A percentile compares a stretch with the other conserved stretches of the same genome.
phyloP scores from a whole-genome alignment of 2,797 vertebrate species.

The Lutjanus argentimaculatus region DNA sequence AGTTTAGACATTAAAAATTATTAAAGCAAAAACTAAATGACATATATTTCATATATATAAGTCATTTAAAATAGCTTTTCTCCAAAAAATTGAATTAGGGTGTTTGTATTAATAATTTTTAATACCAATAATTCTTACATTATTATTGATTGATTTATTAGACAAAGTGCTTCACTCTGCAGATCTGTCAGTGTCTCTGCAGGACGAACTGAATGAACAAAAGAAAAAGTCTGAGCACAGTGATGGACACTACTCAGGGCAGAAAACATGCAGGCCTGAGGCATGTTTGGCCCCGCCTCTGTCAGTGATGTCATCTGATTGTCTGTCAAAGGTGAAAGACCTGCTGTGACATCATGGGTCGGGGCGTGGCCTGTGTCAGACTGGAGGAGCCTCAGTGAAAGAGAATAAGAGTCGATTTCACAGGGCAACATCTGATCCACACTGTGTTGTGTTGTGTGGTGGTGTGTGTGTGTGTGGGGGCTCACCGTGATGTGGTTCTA shows the following conservation, averaged over 20 bases:
- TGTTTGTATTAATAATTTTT: too few relatives aligned
- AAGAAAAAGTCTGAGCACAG: neutral
- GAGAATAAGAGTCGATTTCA: constrained; percentile 12
- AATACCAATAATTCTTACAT: too few relatives aligned
- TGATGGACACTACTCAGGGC: neutral
- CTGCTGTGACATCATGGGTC: constrained; percentile 16
- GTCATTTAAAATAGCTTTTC: too few relatives aligned
- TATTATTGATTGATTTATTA: too few relatives aligned
- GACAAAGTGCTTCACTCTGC: too few relatives aligned
- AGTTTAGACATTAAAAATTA: too few relatives aligned
- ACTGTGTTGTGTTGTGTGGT: neutral
- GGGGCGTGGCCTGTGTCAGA: constrained; percentile 12
- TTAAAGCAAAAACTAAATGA: too few relatives aligned
- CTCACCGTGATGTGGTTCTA: too few relatives aligned
- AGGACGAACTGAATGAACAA: too few relatives aligned
- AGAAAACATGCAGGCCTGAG: neutral
- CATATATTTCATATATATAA: too few relatives aligned
- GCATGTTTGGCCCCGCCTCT: neutral
- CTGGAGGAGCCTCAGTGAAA: constrained; percentile 15
- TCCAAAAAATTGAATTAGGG: too few relatives aligned
- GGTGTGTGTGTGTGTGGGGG: constrained; percentile 7
- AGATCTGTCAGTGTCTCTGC: too few relatives aligned
- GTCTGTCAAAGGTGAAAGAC: constrained; percentile 17
- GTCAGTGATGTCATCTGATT: neutral
- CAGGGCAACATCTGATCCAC: neutral